These are phyloP conservation scores for Phymatocera aterrima DNA, from an alignment of 2,888 invertebrate species.

Conservation along the genomic window DNA sequence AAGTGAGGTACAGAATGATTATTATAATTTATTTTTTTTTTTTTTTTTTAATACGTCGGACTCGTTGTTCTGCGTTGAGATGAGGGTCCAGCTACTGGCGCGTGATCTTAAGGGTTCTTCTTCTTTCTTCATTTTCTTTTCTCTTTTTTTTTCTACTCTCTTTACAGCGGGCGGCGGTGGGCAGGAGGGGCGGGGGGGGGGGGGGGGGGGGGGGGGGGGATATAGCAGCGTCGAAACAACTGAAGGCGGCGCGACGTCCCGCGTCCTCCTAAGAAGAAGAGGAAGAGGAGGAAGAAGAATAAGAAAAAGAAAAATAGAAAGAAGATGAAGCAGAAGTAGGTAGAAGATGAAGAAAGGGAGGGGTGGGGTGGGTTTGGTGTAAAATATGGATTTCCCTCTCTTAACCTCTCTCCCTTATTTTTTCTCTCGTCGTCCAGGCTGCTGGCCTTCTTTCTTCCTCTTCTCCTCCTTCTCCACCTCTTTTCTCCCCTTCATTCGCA, in stretches of 20 bases:
- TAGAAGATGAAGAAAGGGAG: slow-evolving; percentile 47
- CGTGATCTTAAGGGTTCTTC: slow-evolving; percentile 35
- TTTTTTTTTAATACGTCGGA: not conserved
- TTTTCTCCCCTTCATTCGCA: too few species aligned
- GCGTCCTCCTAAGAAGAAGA: too few species aligned
- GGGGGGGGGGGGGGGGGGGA: slow-evolving; percentile 51
- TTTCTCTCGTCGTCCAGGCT: slow-evolving; percentile 45
- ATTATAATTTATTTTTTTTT: not conserved
- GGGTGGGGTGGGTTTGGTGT: slow-evolving; percentile 61
- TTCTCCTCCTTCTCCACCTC: not conserved
- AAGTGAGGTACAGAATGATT: not conserved
- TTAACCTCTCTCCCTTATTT: slow-evolving; percentile 39
- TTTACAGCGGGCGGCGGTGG: too few species aligned
- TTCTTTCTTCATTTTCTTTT: not conserved
- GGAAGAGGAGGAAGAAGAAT: too few species aligned
- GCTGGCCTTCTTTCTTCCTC: not conserved
- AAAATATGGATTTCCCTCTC: slow-evolving; percentile 74
- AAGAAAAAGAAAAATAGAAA: slow-evolving; percentile 26
- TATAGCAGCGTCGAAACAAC: slow-evolving; percentile 63
- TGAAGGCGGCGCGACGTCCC: slow-evolving; percentile 58
- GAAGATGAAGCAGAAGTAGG: too few species aligned
- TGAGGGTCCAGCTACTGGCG: slow-evolving; percentile 36
- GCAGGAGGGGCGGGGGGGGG: slow-evolving; percentile 42
- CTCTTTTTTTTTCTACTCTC: not conserved
- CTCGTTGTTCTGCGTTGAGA: slow-evolving; percentile 6